Evolutionary conservation across 2,797 vertebrate species (phyloP).

Genomic region (Siniperca undulata): DNA sequence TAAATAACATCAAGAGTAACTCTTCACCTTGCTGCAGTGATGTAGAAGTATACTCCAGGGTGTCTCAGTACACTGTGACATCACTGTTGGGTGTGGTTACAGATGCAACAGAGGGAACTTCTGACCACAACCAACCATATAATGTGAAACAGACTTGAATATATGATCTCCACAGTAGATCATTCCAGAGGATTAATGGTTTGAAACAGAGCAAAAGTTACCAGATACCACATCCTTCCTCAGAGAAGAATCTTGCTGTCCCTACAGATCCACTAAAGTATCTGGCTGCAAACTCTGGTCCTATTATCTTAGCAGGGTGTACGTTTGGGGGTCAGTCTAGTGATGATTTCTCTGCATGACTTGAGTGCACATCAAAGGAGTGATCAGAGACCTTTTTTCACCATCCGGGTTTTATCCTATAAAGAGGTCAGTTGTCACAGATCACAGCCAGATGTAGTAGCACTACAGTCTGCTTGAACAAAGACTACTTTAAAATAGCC

Average conservation of each 20-base stretch:
- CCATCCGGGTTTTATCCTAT: background rate
- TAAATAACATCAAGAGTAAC: background rate
- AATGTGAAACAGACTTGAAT: background rate
- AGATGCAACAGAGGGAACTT: background rate
- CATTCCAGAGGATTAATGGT: background rate
- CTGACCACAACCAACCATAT: background rate
- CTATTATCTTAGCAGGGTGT: conserved; percentile 31
- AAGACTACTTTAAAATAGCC: conserved; percentile 21
- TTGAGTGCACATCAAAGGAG: conserved; percentile 21
- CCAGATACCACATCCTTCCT: background rate
- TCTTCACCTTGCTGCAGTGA: background rate
- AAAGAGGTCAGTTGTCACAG: conserved; percentile 17
- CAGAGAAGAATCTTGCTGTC: background rate
- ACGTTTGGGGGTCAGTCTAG: background rate
- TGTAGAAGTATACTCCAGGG: background rate
- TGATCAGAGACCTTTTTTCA: background rate
- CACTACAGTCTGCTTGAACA: background rate
- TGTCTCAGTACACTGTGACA: background rate
- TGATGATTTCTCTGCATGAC: conserved; percentile 33
- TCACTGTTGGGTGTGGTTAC: background rate
- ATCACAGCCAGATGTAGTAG: conserved; percentile 6
- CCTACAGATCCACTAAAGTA: conserved; percentile 6
- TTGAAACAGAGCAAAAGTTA: background rate
- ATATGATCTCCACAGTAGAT: background rate
- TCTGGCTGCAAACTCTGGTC: background rate